Evolutionary conservation across 2,797 vertebrate species (phyloP).

Genomic region (Myotis pilosus): DNA sequence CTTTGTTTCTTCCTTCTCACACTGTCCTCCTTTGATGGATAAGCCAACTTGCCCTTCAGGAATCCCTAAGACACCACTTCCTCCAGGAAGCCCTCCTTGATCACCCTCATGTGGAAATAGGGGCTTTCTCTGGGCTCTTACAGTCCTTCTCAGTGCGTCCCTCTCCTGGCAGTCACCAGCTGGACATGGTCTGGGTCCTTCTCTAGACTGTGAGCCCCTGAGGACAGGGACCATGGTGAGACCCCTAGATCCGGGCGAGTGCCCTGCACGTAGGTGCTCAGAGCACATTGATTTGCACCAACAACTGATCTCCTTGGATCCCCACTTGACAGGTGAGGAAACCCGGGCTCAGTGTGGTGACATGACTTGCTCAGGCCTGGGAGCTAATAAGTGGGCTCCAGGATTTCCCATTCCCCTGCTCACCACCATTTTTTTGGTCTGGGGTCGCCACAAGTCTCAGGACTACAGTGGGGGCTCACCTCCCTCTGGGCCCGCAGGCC

Average conservation of each 20-base stretch:
- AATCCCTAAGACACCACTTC: not conserved
- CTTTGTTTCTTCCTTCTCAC: not conserved
- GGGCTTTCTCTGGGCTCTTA: not conserved
- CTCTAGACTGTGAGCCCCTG: not conserved
- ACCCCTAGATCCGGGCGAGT: not conserved
- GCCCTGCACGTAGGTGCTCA: not conserved
- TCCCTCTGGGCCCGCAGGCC: conserved; percentile 78
- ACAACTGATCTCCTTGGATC: not conserved
- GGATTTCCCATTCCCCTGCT: not conserved
- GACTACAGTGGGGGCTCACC: conserved; percentile 71
- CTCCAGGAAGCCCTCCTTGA: conserved; percentile 46
- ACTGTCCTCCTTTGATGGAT: not conserved
- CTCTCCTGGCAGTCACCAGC: not conserved
- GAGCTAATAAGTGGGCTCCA: not conserved
- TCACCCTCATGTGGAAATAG: not conserved
- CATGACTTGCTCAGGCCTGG: not conserved
- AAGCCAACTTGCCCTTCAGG: not conserved
- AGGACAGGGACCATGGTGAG: not conserved
- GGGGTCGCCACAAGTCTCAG: not conserved
- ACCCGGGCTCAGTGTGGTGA: not conserved
- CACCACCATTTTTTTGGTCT: too few relatives aligned
- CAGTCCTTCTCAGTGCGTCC: not conserved
- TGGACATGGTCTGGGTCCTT: not conserved
- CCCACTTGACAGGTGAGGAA: not conserved
- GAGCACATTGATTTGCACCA: not conserved